Evolutionary conservation across 2,888 invertebrate species (phyloP).

Genomic region (Drosophila neotestacea): DNA sequence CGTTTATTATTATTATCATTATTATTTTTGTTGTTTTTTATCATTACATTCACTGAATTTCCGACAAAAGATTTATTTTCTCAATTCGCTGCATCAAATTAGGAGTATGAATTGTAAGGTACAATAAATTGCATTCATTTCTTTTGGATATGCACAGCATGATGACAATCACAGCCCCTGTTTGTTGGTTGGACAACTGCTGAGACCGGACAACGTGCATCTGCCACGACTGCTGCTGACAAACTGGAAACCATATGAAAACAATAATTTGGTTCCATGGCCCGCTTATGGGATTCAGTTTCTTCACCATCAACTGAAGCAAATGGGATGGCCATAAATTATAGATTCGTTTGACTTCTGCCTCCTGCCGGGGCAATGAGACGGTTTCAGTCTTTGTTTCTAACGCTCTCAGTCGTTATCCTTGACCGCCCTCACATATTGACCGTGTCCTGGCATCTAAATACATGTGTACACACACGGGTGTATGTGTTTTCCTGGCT

Average conservation of each 20-base stretch:
- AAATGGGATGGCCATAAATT: constrained; percentile 74
- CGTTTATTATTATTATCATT: neutral
- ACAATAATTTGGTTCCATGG: constrained; percentile 66
- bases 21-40: too few relatives aligned
- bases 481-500: constrained; percentile 49
- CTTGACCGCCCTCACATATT: constrained; percentile 75
- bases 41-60: constrained; percentile 1
- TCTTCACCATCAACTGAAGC: constrained; percentile 75
- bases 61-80: constrained; percentile 26
- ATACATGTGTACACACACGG: constrained; percentile 22
- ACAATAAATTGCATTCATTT: constrained; percentile 50
- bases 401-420: constrained; percentile 61
- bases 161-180: constrained; percentile 33
- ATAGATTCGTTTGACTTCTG: constrained; percentile 81
- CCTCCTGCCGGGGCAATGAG: constrained; percentile 62
- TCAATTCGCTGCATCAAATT: constrained; percentile 56
- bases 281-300: constrained; percentile 28
- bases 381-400: constrained; percentile 42
- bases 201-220: constrained; percentile 45
- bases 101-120: constrained; percentile 61
- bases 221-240: constrained; percentile 68
- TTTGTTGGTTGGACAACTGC: constrained; percentile 10
- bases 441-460: constrained; percentile 65
- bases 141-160: constrained; percentile 40
- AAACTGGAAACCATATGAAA: constrained; percentile 77